Evolutionary conservation across 2,797 vertebrate species (phyloP), one percentile per base, ranked within the genome.

Genomic region (Sebastes vulpes): DNA sequence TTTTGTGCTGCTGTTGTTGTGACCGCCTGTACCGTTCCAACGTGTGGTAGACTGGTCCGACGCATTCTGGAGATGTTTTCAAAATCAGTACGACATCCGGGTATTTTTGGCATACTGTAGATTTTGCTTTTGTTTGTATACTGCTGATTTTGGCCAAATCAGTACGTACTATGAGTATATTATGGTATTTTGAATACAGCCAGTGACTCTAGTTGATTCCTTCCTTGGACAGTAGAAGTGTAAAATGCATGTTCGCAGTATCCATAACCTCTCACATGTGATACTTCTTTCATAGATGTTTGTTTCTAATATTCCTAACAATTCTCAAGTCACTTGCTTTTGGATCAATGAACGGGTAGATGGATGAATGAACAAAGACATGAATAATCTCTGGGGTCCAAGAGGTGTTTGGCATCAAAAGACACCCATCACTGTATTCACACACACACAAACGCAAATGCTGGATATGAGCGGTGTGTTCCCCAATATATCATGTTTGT

Each of bases 401-500:
- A 16, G 20, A 71, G 48, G 28, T 50, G 29, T 26, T 50, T 64
- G 64, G 64, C 69, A 75, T 84, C 31, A 61, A 66, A 76, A 73
- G 32, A 61, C 29, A 67, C 50, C 11, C 9, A 20, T 20, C 10
- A 3, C 23, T 29, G 38, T 58, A 66, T 76, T 59, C 29, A 72
- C 52, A 69, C 65, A 70, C 28, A 57, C 14, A 79, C 12, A 23
- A 23, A 60, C 6, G 9, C 56, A 73, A 56, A 64, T 64, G 32
- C 52, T 74, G 56, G 63, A 64, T 78, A 75, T 68, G 75, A 84
- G 75, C 65, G 26, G 21, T 3, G 16, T 29, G 35, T 75, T 85
- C 53, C 52, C 60, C 70, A 77, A 89, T 89, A 83, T 65, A 85
- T 92, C 87, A 88, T 14, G 56, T 82, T 85, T 76, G 64, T 80